Base-by-base conservation (phyloP, 2,113 vertebrate genomes). In the Etia nguti region DNA sequence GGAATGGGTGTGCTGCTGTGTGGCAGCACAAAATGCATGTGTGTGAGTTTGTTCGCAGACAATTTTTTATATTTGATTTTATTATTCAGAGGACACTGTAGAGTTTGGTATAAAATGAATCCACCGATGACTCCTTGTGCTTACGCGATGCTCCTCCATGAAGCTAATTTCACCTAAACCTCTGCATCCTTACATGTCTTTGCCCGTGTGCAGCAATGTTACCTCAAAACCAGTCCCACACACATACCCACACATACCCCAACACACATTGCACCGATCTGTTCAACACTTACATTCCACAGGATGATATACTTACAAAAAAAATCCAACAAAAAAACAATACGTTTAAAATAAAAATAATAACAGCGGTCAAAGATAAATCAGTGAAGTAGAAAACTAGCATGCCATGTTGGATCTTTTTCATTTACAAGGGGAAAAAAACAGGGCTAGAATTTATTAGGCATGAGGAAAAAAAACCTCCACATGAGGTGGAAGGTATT, bases 351-450 rank as follows among this genome's bases (percentile, higher is more conserved):
- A 89, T 81, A 43, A 84, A 91, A 77, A 87, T 4, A 20, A 81
- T 26, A 86, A 55, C 34, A 83, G 75, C 60, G 62, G 80, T 86
- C 86, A 86, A 81, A 83, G 75, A 31, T 84, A 89, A 84, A 88
- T 90, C 86, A n/a, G 86, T 85, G 62, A 92, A 92, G 93, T 95
- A 95, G 48, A 97, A 97, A 97, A 96, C 95, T 96, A 94, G 95
- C 96, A 96, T 96, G 95, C 93, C 91, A 82, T 95, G 94, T 94
- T 92, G 90, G 81, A 93, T 90, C 90, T 84, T 90, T 90, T 73
- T 85, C 80, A 94, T 94, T 95, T 97, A 96, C 95, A 94, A 87
- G 80, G 84, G 83, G 80, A 85, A 86, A 81, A 79, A 88, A 84
- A 77, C 60, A 82, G 87, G 59, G 59, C 38, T 89, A 75, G 75